Evolutionary conservation across 1,140 invertebrate species (phyloP).

Genomic region (Calephelis virginiensis): DNA sequence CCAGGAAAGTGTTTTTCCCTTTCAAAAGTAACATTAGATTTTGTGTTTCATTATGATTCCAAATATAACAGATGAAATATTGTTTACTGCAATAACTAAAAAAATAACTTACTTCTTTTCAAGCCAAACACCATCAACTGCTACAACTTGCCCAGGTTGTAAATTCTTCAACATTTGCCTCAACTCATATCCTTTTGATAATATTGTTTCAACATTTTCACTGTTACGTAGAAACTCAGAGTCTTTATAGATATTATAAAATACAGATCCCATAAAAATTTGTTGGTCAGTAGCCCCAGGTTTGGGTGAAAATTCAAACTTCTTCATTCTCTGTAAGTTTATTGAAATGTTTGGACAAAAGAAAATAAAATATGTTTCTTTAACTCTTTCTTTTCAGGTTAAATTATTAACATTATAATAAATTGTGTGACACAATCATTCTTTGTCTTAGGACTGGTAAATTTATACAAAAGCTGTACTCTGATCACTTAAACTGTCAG

Average conservation of each 20-base stretch:
- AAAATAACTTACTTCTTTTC: conserved; percentile 38
- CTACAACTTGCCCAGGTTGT: conserved; percentile 37
- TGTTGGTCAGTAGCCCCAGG: conserved; percentile 10
- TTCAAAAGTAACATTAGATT: no score
- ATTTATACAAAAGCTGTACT: no score
- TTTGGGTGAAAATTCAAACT: conserved; percentile 39
- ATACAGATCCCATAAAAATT: conserved; percentile 39
- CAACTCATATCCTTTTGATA: conserved; percentile 45
- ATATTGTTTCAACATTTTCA: conserved; percentile 44
- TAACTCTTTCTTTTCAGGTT: no score
- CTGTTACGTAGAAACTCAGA: conserved; percentile 42
- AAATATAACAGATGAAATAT: neutral
- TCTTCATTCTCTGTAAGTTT: conserved; percentile 34
- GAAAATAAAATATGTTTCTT: no score
- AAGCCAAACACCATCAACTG: conserved; percentile 39
- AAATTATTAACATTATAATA: no score
- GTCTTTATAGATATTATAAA: conserved; percentile 48
- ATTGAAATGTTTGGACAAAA: no score
- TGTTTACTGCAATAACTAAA: neutral
- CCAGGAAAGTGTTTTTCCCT: no score
- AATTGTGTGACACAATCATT: no score
- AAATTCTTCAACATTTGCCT: conserved; percentile 40
- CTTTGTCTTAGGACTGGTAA: no score
- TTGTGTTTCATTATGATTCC: no score
- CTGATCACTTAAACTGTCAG: no score